Base-by-base conservation (phyloP, 2,888 invertebrate genomes). In the Netelia virgata region DNA sequence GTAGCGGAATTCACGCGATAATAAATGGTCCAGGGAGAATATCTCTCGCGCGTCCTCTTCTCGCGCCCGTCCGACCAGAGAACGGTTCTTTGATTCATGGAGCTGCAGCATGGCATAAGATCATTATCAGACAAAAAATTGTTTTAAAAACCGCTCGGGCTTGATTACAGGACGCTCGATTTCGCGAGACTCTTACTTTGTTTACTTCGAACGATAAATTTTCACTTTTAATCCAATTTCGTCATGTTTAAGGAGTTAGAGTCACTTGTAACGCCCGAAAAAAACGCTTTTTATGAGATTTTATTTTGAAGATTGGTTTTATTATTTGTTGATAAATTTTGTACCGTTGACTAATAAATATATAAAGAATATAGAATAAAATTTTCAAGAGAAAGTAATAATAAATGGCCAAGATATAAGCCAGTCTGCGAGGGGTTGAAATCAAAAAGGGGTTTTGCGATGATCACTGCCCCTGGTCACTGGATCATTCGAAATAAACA, bases 1-100 rank as follows among this genome's bases (percentile, higher is more conserved):
- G 80, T 78, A 85, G 81, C 66, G 82, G 86, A 86, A 88, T 88
- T 88, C 86, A 86, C 83, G 72, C 82, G 76, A 84, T 90, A 88
- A 91, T 90, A 89, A 91, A 91, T 90, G 87, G 82, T 82, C 85
- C 43, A 14, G 85, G 72, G 79, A 18, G 83, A 70, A 61, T 64
- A 59, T 80, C 63, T 63, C 66, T 64, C 41, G 75, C 41, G 53
- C 73, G n/a, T 77, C 47, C 69, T 57, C 66, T 83, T 73, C 72
- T 80, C 66, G 64, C 77, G 63, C 72, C 69, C 59, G 81, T 63
- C 64, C 72, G 68, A 78, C 85, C 36, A 36, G 86, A 83, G 83
- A 88, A 88, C 87, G 83, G 87, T 86, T 84, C 83, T 85, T 77
- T 85, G 81, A 69, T 85, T 84, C 82, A 84, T 82, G 61, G 59